Conservation (phyloP, 2,113 vertebrate genomes). For the Lipophrys pholis region DNA sequence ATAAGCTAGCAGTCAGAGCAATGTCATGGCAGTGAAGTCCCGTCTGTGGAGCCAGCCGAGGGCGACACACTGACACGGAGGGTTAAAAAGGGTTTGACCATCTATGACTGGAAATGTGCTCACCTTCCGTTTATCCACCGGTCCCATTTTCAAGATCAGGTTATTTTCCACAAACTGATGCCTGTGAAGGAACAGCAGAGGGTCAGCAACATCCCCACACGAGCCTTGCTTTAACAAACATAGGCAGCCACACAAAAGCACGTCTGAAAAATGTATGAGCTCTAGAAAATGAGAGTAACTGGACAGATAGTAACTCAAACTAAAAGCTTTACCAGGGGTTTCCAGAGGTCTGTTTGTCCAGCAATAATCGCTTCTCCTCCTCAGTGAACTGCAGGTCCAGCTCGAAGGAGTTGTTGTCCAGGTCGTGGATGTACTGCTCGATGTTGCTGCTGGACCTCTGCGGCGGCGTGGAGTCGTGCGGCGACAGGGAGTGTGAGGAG, state of each 20-base stretch:
- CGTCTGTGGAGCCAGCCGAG: conserved; percentile 5
- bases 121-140: conserved; percentile 99
- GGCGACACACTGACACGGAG: conserved; percentile 6
- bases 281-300: no score
- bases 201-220: not conserved
- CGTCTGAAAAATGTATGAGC: not conserved
- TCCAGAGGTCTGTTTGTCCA: conserved; percentile 95
- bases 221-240: not conserved
- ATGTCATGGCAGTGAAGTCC: conserved; percentile 25
- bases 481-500: conserved; percentile 88
- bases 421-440: conserved; percentile 97
- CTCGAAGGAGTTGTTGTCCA: conserved; percentile 98
- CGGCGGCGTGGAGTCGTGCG: conserved; percentile 82
- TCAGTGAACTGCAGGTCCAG: conserved; percentile 97
- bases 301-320: no score
- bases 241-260: not conserved
- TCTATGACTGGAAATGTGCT: no score
- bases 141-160: conserved; percentile 99
- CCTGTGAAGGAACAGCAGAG: conserved; percentile 80
- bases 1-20: conserved; percentile 3
- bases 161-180: conserved; percentile 99
- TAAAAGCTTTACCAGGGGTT: conserved; percentile 91
- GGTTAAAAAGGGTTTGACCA: not conserved
- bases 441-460: conserved; percentile 93
- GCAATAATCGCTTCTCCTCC: conserved; percentile 92